Evolutionary conservation across 2,113 vertebrate genomes (phyloP).

Genomic region (Porphyrio hochstetteri): DNA sequence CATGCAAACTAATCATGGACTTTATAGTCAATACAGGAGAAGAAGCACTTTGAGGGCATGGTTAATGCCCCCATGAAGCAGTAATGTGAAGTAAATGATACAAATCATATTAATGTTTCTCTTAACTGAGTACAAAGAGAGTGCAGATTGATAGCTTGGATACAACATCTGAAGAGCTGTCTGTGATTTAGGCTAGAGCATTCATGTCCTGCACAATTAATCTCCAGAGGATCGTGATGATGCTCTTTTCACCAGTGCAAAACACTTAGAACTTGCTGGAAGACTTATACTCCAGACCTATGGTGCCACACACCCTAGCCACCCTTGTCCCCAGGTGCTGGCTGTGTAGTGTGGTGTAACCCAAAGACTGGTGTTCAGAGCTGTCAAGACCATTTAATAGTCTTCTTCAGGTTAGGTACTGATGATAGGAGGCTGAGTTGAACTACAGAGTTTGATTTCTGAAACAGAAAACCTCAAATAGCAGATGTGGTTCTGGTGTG

Average conservation of each 20-base stretch:
- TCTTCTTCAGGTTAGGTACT: background rate
- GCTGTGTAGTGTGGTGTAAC: background rate
- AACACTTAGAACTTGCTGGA: background rate
- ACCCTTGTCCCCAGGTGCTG: background rate
- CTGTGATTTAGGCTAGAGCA: background rate
- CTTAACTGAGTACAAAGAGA: background rate
- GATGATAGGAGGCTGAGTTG: background rate
- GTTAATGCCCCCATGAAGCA: background rate
- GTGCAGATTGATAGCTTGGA: background rate
- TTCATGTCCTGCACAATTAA: background rate
- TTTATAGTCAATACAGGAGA: background rate
- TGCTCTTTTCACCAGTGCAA: background rate
- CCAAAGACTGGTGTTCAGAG: background rate
- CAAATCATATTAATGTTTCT: background rate
- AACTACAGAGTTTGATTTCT: background rate
- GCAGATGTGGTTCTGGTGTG: background rate
- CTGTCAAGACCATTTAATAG: background rate
- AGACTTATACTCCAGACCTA: background rate
- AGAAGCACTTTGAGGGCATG: background rate
- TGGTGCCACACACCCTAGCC: fast-evolving
- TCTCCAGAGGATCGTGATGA: background rate
- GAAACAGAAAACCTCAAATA: background rate
- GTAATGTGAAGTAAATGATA: background rate
- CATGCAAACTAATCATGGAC: background rate
- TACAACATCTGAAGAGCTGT: background rate